Evolutionary conservation across 1,140 invertebrate species (phyloP).

Genomic region (Laupala kohalensis): DNA sequence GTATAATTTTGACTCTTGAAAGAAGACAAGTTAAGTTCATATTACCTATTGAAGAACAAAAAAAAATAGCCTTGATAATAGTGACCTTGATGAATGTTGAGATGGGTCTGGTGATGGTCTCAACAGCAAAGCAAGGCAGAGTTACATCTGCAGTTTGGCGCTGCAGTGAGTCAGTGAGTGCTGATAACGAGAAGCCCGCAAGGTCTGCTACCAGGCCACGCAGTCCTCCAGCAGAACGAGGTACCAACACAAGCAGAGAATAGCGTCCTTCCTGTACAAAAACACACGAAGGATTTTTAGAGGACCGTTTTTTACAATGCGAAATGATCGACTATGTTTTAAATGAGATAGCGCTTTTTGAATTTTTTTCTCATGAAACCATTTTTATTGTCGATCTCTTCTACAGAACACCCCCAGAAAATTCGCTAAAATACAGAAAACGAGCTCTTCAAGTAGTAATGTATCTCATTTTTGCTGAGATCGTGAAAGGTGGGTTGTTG

Average conservation of each 20-base stretch:
- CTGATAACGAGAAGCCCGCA: constrained; percentile 27
- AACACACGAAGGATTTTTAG: neutral
- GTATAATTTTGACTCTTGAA: too few relatives aligned
- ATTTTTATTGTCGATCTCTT: too few relatives aligned
- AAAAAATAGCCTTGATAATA: too few relatives aligned
- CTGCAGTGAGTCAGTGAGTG: constrained; percentile 28
- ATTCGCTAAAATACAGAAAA: too few relatives aligned
- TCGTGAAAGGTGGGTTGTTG: too few relatives aligned
- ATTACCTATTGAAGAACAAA: too few relatives aligned
- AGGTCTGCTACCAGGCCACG: constrained; percentile 30
- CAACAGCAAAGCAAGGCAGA: constrained; percentile 31
- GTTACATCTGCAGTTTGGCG: constrained; percentile 28
- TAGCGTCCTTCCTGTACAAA: constrained; percentile 36
- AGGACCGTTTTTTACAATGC: neutral
- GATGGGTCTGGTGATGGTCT: constrained; percentile 35
- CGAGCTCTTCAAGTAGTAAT: too few relatives aligned
- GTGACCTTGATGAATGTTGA: constrained; percentile 35
- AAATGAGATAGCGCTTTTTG: too few relatives aligned
- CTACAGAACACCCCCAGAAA: too few relatives aligned
- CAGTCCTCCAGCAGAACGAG: constrained; percentile 36
- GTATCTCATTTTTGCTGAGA: too few relatives aligned
- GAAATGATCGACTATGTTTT: neutral
- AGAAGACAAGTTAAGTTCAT: too few relatives aligned
- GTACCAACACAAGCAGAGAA: constrained; percentile 36
- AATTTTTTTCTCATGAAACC: too few relatives aligned